These are phyloP conservation scores for Salvator merianae DNA, from an alignment of 2,113 vertebrate genomes.

Conservation along the genomic window DNA sequence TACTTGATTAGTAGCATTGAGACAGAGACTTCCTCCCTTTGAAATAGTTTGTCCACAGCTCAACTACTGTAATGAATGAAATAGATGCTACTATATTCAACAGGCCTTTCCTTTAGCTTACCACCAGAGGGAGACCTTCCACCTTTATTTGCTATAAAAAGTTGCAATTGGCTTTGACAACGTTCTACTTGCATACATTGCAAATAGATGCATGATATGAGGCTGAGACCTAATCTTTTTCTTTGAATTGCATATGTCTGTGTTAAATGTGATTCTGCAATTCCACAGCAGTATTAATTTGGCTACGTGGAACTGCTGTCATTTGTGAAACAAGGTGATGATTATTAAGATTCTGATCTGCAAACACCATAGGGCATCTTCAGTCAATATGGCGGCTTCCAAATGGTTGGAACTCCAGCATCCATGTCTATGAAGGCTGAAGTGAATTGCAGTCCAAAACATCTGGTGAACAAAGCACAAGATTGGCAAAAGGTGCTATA, in stretches of 20 bases:
- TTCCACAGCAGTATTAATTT: neutral
- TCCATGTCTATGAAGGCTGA: no score
- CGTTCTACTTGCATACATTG: neutral
- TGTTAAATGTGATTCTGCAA: neutral
- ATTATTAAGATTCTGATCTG: neutral
- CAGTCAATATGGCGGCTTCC: no score
- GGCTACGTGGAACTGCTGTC: neutral
- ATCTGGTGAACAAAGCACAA: no score
- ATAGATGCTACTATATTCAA: neutral
- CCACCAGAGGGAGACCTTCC: slow-evolving; percentile 34
- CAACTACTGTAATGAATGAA: neutral
- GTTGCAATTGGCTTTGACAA: rapidly evolving
- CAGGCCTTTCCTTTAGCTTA: neutral
- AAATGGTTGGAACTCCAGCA: no score
- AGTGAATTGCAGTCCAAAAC: no score
- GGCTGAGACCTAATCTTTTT: no score
- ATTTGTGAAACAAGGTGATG: neutral
- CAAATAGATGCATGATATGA: neutral
- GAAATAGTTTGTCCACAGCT: no score
- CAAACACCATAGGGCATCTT: neutral
- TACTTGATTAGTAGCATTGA: no score
- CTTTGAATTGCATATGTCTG: neutral
- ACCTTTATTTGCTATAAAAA: neutral
- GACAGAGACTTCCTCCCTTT: no score
- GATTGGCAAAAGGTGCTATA: no score